Base-by-base conservation (phyloP, 2,888 invertebrate genomes). In the Andrena flavipes region DNA sequence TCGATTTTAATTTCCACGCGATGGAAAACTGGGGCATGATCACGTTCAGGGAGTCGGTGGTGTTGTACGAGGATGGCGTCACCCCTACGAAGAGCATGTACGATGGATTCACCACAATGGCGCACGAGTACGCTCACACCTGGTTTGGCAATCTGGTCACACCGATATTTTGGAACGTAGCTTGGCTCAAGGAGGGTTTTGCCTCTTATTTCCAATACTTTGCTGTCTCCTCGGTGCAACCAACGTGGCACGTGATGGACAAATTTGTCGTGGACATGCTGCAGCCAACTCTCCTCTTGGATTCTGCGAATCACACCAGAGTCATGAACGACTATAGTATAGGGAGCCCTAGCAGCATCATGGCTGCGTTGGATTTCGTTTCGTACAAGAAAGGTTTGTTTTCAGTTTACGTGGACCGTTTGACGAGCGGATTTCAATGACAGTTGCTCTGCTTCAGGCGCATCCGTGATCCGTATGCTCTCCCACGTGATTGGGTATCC, bases 21-120 rank as follows among this genome's bases (percentile, higher is more conserved):
- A 98, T 98, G 98, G 98, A 98, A 93, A 99, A 98, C 92, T 98
- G 98, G 98, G 98, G 98, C 3, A 93, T 98, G 78, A 96, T 98
- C 70, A 97, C 97, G 1, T 98, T 96, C 94, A 95, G 96, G 10
- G 91, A 92, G 35, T 86, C 90, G 0, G 85, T 83, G 10, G 73
- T 90, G 2, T 72, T 91, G 20, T 76, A 84, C 73, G 80, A 84
- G 6, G 23, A 71, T 13, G 76, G 63, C 0, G 42, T 74, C 0
- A 89, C 90, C 0, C 88, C 90, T 16, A 86, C 85, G 0, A 65
- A 20, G 20, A 65, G 73, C 10, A 67, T 86, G 20, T 33, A 87
- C 26, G 29, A 70, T 0, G 87, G 87, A 33, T 63, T 90, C 0
- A 88, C 88, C 5, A 91, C 92, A 2, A 94, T 95, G 42, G 93